These are phyloP conservation scores for Desmophyllum pertusum DNA, from an alignment of 92 coral and sea anemone species.

Conservation along the genomic window DNA sequence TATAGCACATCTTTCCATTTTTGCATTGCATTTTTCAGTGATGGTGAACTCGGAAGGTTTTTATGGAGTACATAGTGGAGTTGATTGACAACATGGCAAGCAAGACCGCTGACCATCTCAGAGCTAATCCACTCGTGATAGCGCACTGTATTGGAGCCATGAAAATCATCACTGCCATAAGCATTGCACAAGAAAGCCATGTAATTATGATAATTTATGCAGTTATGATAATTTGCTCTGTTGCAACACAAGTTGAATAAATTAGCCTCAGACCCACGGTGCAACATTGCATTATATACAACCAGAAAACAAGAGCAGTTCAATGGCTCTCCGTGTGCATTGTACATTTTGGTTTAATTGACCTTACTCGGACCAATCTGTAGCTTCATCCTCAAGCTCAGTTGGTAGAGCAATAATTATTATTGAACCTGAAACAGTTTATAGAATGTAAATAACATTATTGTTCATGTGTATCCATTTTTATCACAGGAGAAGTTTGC, in stretches of 20 bases:
- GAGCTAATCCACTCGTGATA: conserved; percentile 87
- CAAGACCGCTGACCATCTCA: conserved; percentile 80
- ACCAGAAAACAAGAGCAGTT: no score
- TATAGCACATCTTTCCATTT: no score
- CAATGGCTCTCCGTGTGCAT: no score
- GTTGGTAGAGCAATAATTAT: no score
- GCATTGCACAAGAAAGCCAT: conserved; percentile 72
- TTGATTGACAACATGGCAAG: conserved; percentile 82
- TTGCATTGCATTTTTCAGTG: conserved; percentile 52
- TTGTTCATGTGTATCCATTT: no score
- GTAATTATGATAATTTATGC: conserved; percentile 39
- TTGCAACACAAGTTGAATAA: neutral
- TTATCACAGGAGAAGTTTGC: conserved; percentile 19
- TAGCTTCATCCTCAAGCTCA: no score
- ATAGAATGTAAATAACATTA: no score
- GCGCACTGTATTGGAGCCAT: conserved; percentile 98
- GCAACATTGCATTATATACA: no score
- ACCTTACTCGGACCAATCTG: no score
- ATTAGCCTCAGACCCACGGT: neutral
- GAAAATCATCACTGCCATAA: conserved; percentile 86
- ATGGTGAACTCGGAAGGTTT: conserved; percentile 81
- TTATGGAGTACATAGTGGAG: conserved; percentile 90
- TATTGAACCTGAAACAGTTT: no score
- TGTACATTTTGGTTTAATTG: no score
- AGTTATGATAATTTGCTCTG: no score